These are phyloP conservation scores for Corythornis cristatus DNA, from an alignment of 2,113 vertebrate species.

Conservation along the genomic window DNA sequence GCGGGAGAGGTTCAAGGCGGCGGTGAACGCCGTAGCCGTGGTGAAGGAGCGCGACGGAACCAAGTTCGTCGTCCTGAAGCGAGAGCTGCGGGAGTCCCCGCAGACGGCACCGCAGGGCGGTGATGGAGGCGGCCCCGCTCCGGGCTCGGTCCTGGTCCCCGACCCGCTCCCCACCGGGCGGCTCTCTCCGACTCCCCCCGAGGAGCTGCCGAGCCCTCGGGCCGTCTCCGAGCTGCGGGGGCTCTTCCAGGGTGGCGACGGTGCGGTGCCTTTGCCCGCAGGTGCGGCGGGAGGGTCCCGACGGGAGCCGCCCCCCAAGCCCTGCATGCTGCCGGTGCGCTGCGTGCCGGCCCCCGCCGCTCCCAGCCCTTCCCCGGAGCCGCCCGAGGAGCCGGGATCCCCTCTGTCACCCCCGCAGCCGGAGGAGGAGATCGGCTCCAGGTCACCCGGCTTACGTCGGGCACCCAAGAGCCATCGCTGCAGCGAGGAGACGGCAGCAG, in stretches of 20 bases:
- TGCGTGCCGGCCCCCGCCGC: constrained; percentile 51
- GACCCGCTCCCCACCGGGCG: neutral
- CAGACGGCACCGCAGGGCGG: neutral
- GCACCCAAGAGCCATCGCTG: constrained; percentile 57
- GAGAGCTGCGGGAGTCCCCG: neutral
- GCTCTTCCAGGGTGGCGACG: constrained; percentile 12
- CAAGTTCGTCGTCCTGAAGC: constrained; percentile 79
- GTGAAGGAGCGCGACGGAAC: constrained; percentile 82
- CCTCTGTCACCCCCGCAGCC: neutral
- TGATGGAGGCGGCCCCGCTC: neutral
- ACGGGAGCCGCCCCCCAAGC: constrained; percentile 66
- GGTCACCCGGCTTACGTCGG: constrained; percentile 68
- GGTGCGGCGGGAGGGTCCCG: neutral
- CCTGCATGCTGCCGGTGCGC: constrained; percentile 82
- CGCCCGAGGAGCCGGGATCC: neutral
- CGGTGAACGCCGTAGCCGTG: constrained; percentile 83
- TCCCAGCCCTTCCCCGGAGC: neutral
- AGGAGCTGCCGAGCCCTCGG: neutral
- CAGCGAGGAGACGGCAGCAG: constrained; percentile 65
- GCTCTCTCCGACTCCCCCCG: neutral
- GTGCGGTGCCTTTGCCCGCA: constrained; percentile 46
- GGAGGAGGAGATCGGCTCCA: constrained; percentile 23
- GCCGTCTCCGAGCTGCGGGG: neutral
- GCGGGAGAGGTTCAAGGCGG: constrained; percentile 82
- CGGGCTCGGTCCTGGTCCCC: neutral